Evolutionary conservation across 2,888 invertebrate species (phyloP).

Genomic region (Seladonia tumulorum): DNA sequence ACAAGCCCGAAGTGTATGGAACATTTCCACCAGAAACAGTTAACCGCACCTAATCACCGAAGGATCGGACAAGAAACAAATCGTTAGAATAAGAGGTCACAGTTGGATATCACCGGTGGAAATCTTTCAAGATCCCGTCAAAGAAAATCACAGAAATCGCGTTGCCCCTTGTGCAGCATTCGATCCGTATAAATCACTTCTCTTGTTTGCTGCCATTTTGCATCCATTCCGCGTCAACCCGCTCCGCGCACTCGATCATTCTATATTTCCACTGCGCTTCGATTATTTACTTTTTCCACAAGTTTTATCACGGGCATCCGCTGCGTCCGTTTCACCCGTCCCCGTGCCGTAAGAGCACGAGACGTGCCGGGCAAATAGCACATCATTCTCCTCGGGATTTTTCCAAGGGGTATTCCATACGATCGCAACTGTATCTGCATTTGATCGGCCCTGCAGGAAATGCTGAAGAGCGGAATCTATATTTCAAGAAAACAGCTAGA

Average conservation of each 20-base stretch:
- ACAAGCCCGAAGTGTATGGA: neutral
- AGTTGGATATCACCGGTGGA: neutral
- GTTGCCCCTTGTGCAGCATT: neutral
- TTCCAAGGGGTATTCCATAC: neutral
- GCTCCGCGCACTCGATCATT: neutral
- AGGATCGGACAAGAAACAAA: neutral
- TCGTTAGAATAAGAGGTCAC: neutral
- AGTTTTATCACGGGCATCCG: neutral
- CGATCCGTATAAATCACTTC: neutral
- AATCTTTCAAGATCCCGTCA: neutral
- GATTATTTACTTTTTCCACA: slow-evolving; percentile 9
- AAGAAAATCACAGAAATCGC: neutral
- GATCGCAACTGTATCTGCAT: neutral
- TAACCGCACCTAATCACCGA: neutral
- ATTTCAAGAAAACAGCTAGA: slow-evolving; percentile 2
- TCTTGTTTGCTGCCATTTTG: neutral
- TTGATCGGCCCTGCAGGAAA: neutral
- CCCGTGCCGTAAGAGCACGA: neutral
- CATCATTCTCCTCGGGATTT: neutral
- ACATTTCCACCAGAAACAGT: neutral
- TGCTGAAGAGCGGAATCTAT: slow-evolving; percentile 16
- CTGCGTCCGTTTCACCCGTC: too few species aligned
- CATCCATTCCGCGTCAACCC: neutral
- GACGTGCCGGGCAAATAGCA: neutral
- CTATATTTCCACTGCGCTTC: neutral